Evolutionary conservation across 2,113 vertebrate species (phyloP).

Genomic region (Poecile atricapillus): DNA sequence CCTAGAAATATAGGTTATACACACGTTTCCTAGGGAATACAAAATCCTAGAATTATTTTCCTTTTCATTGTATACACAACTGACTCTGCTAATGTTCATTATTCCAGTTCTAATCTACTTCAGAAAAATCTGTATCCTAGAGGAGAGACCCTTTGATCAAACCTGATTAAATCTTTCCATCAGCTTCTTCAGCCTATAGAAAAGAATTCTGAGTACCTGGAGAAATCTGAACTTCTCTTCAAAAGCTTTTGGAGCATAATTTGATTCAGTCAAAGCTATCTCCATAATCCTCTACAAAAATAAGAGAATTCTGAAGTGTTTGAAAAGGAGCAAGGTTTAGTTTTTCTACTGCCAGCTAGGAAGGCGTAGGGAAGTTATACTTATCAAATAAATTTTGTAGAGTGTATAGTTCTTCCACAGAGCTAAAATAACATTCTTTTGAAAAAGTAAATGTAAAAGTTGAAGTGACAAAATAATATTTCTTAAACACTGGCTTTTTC

Average conservation of each 20-base stretch:
- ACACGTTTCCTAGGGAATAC: background rate
- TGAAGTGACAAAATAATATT: background rate
- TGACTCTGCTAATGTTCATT: background rate
- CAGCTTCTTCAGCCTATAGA: background rate
- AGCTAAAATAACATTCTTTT: background rate
- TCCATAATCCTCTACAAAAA: conserved; percentile 36
- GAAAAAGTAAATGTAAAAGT: background rate
- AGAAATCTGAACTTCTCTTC: conserved; percentile 43
- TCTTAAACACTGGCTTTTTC: background rate
- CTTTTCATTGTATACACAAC: background rate
- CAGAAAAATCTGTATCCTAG: background rate
- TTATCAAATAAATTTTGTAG: background rate
- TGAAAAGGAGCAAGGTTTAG: background rate
- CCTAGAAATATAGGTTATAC: background rate
- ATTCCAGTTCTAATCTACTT: background rate
- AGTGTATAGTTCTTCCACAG: background rate
- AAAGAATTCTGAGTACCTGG: background rate
- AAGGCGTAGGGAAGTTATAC: background rate
- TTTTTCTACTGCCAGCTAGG: background rate
- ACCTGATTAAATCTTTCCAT: background rate
- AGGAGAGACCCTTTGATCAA: conserved; percentile 6
- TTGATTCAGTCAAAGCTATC: conserved; percentile 12
- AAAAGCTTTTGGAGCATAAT: conserved; percentile 40
- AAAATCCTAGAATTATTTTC: background rate
- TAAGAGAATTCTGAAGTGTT: background rate